Evolutionary conservation across 2,888 invertebrate genomes (phyloP).

Genomic region (Cheilosia vulpina): DNA sequence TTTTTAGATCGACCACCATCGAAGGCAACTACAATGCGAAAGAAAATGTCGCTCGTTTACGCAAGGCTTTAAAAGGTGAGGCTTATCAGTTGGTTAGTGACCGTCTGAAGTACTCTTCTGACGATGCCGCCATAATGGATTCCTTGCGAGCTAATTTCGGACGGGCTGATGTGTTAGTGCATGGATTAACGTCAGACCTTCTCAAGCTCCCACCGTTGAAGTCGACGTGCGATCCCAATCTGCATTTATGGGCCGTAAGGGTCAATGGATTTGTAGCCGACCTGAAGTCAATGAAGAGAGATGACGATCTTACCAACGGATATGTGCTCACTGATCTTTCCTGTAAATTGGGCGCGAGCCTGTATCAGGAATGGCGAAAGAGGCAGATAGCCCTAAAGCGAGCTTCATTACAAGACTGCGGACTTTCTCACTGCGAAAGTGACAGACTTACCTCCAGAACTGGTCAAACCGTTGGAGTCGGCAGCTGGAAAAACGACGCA

Average conservation of each 20-base stretch:
- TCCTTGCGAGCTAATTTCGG: constrained; percentile 9
- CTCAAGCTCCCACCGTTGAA: neutral
- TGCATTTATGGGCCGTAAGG: too few relatives aligned
- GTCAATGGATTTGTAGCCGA: too few relatives aligned
- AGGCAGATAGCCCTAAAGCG: too few relatives aligned
- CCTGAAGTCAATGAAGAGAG: too few relatives aligned
- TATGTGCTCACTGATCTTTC: too few relatives aligned
- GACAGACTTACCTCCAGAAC: too few relatives aligned
- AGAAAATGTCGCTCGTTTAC: neutral
- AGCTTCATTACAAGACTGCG: too few relatives aligned
- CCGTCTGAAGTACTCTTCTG: neutral
- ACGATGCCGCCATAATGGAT: neutral
- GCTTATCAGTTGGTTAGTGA: fast-evolving
- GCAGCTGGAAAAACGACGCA: neutral
- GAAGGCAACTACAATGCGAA: neutral
- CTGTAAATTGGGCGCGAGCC: too few relatives aligned
- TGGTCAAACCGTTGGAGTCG: neutral
- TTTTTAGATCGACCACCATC: neutral
- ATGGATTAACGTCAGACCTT: constrained; percentile 3
- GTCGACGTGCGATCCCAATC: too few relatives aligned
- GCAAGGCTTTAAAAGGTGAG: too few relatives aligned
- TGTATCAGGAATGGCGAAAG: neutral
- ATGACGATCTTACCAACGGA: too few relatives aligned
- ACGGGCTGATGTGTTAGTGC: constrained; percentile 12
- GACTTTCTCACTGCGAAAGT: too few relatives aligned